Conservation (phyloP, 2,113 vertebrate genomes). For the Theropithecus gelada region DNA sequence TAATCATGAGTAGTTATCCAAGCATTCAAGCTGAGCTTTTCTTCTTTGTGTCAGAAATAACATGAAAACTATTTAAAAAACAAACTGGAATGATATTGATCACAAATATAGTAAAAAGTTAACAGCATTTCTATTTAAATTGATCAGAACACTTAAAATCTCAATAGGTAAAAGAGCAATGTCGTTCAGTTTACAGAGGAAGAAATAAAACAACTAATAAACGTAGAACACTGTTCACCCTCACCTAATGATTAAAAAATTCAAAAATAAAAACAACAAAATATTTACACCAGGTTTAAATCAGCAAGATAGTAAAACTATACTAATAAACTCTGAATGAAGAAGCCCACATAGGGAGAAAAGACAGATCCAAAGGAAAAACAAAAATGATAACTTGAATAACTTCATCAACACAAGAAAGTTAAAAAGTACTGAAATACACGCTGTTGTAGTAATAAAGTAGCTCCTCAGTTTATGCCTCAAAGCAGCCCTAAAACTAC, state of each 20-base stretch:
- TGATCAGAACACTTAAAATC: background rate
- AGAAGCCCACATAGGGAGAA: background rate
- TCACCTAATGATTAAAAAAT: background rate
- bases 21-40: background rate
- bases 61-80: background rate
- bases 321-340: background rate
- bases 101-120: background rate
- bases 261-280: slow-evolving; percentile 24
- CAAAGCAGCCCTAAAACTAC: background rate
- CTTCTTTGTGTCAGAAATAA: slow-evolving; percentile 19
- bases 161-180: background rate
- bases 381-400: background rate
- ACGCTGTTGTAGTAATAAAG: background rate
- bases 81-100: background rate
- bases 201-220: background rate
- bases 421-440: background rate
- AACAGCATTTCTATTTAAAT: background rate
- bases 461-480: background rate
- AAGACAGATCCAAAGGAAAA: background rate
- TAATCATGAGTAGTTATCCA: background rate
- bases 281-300: background rate
- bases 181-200: slow-evolving; percentile 4
- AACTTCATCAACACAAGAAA: background rate
- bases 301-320: background rate
- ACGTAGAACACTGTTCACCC: background rate